Evolutionary conservation across 1,140 invertebrate species (phyloP).

Genomic region (Goniozus legneri): DNA sequence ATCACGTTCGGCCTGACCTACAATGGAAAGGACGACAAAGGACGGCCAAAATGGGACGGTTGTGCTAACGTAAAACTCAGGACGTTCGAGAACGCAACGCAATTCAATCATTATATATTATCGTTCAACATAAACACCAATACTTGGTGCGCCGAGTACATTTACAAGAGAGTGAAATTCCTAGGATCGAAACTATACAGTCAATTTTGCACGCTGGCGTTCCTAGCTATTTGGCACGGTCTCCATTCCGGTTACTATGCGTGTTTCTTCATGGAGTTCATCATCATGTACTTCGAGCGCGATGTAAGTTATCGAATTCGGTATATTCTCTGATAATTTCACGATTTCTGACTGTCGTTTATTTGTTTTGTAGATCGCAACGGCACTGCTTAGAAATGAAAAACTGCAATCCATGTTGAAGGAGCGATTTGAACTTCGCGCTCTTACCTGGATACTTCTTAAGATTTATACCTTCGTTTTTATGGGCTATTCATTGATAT

Average conservation of each 20-base stretch:
- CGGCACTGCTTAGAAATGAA: too few relatives aligned
- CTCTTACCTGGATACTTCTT: slow-evolving; percentile 58
- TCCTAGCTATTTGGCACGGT: slow-evolving; percentile 93
- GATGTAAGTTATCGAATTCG: slow-evolving; percentile 79
- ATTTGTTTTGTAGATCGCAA: neutral
- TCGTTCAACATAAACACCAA: slow-evolving; percentile 95
- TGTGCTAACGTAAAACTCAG: slow-evolving; percentile 80
- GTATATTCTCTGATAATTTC: too few relatives aligned
- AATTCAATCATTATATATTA: slow-evolving; percentile 79
- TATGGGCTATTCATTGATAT: slow-evolving; percentile 80
- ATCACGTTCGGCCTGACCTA: slow-evolving; percentile 73
- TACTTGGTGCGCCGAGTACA: slow-evolving; percentile 84
- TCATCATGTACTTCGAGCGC: slow-evolving; percentile 83
- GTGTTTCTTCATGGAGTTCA: slow-evolving; percentile 88
- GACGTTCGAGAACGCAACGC: slow-evolving; percentile 73
- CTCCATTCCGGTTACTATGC: slow-evolving; percentile 87
- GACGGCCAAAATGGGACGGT: slow-evolving; percentile 73
- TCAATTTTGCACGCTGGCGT: slow-evolving; percentile 75
- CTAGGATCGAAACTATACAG: slow-evolving; percentile 81
- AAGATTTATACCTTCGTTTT: slow-evolving; percentile 77
- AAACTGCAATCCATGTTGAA: too few relatives aligned
- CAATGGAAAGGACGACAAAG: slow-evolving; percentile 67
- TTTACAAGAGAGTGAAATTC: slow-evolving; percentile 90
- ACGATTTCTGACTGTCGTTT: too few relatives aligned
- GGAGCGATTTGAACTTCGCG: neutral